Evolutionary conservation across 1,140 invertebrate species (phyloP).

Genomic region (Laodelphax striatellus): DNA sequence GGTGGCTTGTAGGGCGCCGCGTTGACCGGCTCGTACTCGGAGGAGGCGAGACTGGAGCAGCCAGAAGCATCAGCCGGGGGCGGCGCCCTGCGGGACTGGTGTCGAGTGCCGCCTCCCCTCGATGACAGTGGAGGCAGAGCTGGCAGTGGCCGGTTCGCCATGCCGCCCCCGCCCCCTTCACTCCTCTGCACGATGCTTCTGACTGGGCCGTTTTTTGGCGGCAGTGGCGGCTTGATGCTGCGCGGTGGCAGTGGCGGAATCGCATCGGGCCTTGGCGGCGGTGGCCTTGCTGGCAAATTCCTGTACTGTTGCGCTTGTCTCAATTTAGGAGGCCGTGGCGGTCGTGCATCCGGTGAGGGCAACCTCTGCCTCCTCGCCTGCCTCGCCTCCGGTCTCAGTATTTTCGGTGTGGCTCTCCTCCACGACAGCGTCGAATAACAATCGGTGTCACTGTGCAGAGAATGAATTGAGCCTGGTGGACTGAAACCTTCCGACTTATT

Average conservation of each 20-base stretch:
- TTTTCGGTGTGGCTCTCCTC: conserved; percentile 15
- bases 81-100: conserved; percentile 25
- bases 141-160: not conserved
- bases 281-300: conserved; percentile 33
- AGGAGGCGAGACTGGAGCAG: conserved; percentile 26
- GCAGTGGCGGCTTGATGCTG: conserved; percentile 30
- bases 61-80: conserved; percentile 33
- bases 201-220: conserved; percentile 44
- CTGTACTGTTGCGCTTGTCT: conserved; percentile 29
- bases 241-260: conserved; percentile 24
- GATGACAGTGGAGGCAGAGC: conserved; percentile 10
- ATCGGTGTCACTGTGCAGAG: conserved; percentile 21
- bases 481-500: conserved; percentile 17
- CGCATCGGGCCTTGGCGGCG: conserved; percentile 25
- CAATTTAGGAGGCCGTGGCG: conserved; percentile 31
- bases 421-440: conserved; percentile 14
- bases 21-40: conserved; percentile 31
- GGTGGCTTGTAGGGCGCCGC: not conserved
- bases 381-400: conserved; percentile 20
- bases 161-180: not conserved
- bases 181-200: conserved; percentile 19
- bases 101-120: conserved; percentile 15
- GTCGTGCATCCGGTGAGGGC: conserved; percentile 21
- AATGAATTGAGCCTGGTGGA: conserved; percentile 20
- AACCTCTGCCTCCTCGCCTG: conserved; percentile 43